Conservation (phyloP, 1,140 invertebrate genomes). For the Pemphigus obesinymphae region DNA sequence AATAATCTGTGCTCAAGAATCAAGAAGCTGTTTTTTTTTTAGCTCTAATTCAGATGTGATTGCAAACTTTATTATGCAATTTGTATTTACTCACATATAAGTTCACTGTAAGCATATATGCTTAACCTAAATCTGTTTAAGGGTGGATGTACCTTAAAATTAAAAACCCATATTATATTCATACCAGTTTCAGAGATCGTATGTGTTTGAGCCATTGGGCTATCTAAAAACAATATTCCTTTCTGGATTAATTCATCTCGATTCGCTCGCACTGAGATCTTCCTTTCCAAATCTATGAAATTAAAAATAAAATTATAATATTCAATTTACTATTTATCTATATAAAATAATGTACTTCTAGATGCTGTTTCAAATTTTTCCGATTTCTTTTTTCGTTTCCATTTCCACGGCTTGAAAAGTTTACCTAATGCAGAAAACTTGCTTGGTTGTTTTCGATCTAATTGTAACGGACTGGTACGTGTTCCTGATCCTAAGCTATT, state of each 20-base stretch:
- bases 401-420: slow-evolving; percentile 97
- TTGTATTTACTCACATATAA: no score
- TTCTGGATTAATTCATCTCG: slow-evolving; percentile 94
- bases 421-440: slow-evolving; percentile 89
- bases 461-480: slow-evolving; percentile 63
- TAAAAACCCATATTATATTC: neutral
- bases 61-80: no score
- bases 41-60: no score
- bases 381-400: slow-evolving; percentile 97
- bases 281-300: slow-evolving; percentile 85
- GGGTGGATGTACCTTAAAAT: no score
- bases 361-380: slow-evolving; percentile 94
- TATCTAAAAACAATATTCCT: slow-evolving; percentile 87
- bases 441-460: slow-evolving; percentile 71
- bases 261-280: slow-evolving; percentile 94
- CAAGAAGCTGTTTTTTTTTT: no score
- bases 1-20: no score
- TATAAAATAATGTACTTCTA: slow-evolving; percentile 69
- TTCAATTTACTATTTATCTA: neutral
- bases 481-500: slow-evolving; percentile 75
- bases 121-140: no score
- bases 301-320: slow-evolving; percentile 46
- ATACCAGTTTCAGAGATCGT: slow-evolving; percentile 42
- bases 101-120: no score
- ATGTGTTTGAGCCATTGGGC: slow-evolving; percentile 57